Evolutionary conservation across 2,888 invertebrate species (phyloP).

Genomic region (Iphiclides podalirius): DNA sequence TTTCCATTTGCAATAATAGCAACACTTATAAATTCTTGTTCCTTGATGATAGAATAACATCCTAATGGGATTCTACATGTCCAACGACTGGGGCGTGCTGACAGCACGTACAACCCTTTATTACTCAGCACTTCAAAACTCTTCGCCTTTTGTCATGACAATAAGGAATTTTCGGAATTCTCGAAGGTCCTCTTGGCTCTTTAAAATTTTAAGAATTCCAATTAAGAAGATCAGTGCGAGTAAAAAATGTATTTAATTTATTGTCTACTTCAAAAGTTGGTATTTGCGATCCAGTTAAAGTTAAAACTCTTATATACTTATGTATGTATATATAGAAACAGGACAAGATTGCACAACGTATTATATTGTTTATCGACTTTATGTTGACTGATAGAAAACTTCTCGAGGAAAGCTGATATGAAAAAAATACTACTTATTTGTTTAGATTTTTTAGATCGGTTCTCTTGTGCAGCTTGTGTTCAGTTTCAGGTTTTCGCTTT

Average conservation of each 20-base stretch:
- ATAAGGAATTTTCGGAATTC: slow-evolving; percentile 3
- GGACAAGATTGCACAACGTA: too few species aligned
- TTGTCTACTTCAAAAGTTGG: background rate
- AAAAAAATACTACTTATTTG: too few species aligned
- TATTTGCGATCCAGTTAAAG: too few species aligned
- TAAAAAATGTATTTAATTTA: background rate
- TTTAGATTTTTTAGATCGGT: too few species aligned
- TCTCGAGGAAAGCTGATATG: too few species aligned
- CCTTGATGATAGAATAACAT: background rate
- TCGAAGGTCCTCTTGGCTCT: background rate
- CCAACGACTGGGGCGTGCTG: background rate
- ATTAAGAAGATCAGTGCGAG: background rate
- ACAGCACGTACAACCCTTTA: background rate
- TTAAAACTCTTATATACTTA: too few species aligned
- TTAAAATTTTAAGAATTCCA: background rate
- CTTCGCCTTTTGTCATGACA: slow-evolving; percentile 2
- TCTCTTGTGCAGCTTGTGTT: too few species aligned
- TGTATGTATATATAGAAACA: too few species aligned
- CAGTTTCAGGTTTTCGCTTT: too few species aligned
- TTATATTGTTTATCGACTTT: too few species aligned
- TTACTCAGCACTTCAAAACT: background rate
- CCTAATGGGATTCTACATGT: background rate
- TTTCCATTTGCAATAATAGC: too few species aligned
- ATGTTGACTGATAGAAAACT: too few species aligned
- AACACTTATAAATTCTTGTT: background rate